Percentiles rank a stretch among this genome's conserved stretches.
Evolutionary conservation across 2,888 invertebrate genomes (phyloP).

Genomic region (Unio delphinus): DNA sequence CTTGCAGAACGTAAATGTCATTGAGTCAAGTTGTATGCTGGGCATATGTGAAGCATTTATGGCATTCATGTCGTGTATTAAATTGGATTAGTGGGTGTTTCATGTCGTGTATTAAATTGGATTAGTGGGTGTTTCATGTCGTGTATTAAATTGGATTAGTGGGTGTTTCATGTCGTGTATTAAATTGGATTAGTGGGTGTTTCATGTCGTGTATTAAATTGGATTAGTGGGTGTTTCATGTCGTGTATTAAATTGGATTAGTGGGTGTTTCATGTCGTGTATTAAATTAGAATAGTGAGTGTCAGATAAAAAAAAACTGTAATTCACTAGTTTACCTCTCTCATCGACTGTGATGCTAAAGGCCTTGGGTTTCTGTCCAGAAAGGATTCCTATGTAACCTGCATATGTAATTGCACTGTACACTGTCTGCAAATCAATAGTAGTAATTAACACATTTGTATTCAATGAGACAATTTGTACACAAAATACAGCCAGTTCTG

Average conservation of each 20-base stretch:
- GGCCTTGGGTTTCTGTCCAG: constrained; percentile 65
- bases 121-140: background rate
- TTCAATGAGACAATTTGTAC: too few relatives aligned
- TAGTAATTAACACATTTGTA: background rate
- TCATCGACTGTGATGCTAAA: constrained; percentile 70
- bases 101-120: background rate
- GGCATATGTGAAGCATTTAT: too few relatives aligned
- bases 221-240: background rate
- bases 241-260: background rate
- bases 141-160: background rate
- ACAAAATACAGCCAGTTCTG: too few relatives aligned
- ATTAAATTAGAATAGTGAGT: background rate
- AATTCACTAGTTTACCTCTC: constrained; percentile 46
- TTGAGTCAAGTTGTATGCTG: too few relatives aligned
- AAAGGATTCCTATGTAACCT: constrained; percentile 68
- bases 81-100: background rate
- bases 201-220: background rate
- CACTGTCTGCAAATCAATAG: constrained; percentile 47
- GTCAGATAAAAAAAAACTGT: background rate
- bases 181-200: background rate
- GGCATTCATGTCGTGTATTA: background rate
- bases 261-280: background rate
- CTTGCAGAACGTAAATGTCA: too few relatives aligned
- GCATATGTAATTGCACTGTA: constrained; percentile 68
- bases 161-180: background rate